phyloP scores from a whole-genome alignment of 2,113 vertebrate species.

The Muntiacus reevesi region DNA sequence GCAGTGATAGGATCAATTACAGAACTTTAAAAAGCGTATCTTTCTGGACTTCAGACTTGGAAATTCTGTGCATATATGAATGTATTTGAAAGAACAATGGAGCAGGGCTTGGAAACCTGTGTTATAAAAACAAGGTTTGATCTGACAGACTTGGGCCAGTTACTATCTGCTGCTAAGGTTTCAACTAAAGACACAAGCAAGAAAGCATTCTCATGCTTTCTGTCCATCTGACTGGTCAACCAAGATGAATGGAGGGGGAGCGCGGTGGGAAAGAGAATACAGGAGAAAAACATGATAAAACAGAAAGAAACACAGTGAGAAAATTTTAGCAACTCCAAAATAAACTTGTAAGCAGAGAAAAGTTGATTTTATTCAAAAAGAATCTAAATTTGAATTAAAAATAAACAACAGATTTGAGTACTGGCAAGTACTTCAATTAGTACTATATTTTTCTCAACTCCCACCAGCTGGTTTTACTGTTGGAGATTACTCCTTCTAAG shows the following conservation, averaged over 20 bases:
- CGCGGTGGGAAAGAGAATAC: neutral
- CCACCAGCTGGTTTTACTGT: neutral
- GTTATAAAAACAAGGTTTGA: neutral
- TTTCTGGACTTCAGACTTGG: neutral
- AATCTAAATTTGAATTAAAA: neutral
- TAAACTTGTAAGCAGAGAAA: neutral
- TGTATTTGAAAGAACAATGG: neutral
- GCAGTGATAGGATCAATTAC: neutral
- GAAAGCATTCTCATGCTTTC: fast-evolving
- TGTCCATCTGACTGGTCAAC: neutral
- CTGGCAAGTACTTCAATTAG: neutral
- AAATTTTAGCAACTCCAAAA: neutral
- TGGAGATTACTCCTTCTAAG: neutral
- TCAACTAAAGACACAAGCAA: neutral
- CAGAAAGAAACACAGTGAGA: neutral
- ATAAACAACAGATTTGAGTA: neutral
- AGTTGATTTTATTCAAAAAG: neutral
- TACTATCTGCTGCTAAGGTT: neutral
- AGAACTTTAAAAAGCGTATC: neutral
- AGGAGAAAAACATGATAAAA: neutral
- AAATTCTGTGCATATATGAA: neutral
- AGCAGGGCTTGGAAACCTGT: neutral
- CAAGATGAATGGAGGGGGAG: neutral
- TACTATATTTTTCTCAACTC: neutral
- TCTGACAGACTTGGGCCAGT: neutral